Percentiles rank a stretch among this genome's conserved stretches.
Evolutionary conservation across 2,888 invertebrate genomes (phyloP).

Genomic region (Diaprepes abbreviatus): DNA sequence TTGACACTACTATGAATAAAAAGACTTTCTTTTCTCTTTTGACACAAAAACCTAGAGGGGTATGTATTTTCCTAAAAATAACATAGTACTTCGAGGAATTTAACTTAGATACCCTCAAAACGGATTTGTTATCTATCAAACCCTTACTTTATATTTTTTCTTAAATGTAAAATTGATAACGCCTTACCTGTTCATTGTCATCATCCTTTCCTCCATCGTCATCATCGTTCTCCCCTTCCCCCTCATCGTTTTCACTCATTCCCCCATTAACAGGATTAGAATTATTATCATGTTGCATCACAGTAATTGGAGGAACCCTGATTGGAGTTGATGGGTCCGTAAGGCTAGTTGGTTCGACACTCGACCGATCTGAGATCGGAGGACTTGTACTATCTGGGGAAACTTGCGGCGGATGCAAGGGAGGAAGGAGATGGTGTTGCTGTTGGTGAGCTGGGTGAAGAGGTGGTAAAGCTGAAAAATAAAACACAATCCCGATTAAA

Average conservation of each 20-base stretch:
- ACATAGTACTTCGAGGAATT: too few species aligned
- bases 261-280: conserved; percentile 54
- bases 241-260: conserved; percentile 66
- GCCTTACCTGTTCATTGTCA: conserved; percentile 53
- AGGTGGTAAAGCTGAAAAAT: conserved; percentile 51
- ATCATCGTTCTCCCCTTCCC: conserved; percentile 63
- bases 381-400: conserved; percentile 91
- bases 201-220: conserved; percentile 44
- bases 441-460: conserved; percentile 40
- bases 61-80: too few species aligned
- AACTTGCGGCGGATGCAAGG: conserved; percentile 70
- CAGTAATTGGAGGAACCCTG: conserved; percentile 21
- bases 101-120: too few species aligned
- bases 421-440: conserved; percentile 50
- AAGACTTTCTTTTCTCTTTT: too few species aligned
- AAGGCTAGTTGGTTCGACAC: conserved; percentile 56
- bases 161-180: too few species aligned
- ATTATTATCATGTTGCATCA: conserved; percentile 26
- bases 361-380: conserved; percentile 79
- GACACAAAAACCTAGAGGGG: too few species aligned
- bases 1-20: too few species aligned
- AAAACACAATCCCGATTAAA: too few species aligned
- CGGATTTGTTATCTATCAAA: too few species aligned
- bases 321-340: conserved; percentile 37
- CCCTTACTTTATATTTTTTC: too few species aligned